These are phyloP conservation scores for Erythrocercus mccallii DNA, from an alignment of 2,113 vertebrate species.

Conservation along the genomic window DNA sequence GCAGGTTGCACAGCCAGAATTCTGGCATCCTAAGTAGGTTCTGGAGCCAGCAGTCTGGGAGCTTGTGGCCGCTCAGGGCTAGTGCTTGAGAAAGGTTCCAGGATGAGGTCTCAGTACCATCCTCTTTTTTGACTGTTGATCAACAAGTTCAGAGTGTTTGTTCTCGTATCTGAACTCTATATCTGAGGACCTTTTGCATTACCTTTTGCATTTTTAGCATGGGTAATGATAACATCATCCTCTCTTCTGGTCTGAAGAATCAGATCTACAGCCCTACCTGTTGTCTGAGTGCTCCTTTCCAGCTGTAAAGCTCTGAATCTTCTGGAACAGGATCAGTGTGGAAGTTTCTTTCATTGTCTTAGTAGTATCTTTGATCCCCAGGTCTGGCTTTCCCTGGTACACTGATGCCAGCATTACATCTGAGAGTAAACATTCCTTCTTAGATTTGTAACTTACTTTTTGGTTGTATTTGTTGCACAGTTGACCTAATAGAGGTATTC, in stretches of 20 bases:
- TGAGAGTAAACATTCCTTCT: neutral
- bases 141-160: neutral
- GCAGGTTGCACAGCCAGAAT: neutral
- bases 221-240: neutral
- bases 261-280: neutral
- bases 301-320: neutral
- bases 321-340: neutral
- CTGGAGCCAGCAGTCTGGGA: conserved; percentile 52
- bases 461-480: neutral
- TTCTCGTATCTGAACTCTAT: neutral
- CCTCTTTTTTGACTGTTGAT: neutral
- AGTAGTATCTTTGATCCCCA: neutral
- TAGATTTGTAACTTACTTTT: neutral
- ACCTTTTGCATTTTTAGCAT: neutral
- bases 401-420: neutral
- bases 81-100: neutral
- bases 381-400: neutral
- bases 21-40: conserved; percentile 12
- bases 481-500: neutral
- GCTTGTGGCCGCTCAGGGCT: neutral
- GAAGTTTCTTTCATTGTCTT: neutral
- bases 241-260: neutral
- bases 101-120: neutral
- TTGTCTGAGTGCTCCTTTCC: neutral
- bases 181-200: neutral